These are phyloP conservation scores for Glyptemys insculpta DNA, from an alignment of 2,797 vertebrate genomes.

Conservation along the genomic window DNA sequence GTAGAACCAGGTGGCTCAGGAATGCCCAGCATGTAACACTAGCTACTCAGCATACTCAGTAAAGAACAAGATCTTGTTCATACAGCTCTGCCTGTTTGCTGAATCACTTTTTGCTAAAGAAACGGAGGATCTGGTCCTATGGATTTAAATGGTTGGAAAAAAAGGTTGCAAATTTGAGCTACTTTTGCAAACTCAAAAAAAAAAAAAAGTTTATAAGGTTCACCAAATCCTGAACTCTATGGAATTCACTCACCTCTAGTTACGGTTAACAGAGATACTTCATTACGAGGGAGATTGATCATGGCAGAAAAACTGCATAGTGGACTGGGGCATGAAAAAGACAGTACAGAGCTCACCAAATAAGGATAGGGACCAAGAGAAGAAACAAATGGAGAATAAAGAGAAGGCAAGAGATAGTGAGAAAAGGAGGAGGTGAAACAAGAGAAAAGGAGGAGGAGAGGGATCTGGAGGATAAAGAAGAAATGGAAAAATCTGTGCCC, in stretches of 20 bases:
- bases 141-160: not conserved
- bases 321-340: accelerated
- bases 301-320: not conserved
- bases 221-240: not conserved
- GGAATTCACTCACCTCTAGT: not conserved
- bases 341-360: accelerated
- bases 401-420: not conserved
- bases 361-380: accelerated
- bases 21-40: not conserved
- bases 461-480: not conserved
- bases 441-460: not conserved
- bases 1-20: not conserved
- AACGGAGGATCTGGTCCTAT: not conserved
- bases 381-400: not conserved
- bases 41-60: not conserved
- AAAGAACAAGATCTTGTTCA: not conserved
- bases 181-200: not conserved
- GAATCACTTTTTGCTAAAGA: not conserved
- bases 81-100: not conserved
- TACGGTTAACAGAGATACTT: not conserved
- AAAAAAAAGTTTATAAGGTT: not conserved
- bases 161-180: not conserved
- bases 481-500: not conserved
- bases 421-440: not conserved
- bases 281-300: not conserved